Evolutionary conservation across 2,888 invertebrate genomes (phyloP).

Genomic region (Latheticus oryzae): DNA sequence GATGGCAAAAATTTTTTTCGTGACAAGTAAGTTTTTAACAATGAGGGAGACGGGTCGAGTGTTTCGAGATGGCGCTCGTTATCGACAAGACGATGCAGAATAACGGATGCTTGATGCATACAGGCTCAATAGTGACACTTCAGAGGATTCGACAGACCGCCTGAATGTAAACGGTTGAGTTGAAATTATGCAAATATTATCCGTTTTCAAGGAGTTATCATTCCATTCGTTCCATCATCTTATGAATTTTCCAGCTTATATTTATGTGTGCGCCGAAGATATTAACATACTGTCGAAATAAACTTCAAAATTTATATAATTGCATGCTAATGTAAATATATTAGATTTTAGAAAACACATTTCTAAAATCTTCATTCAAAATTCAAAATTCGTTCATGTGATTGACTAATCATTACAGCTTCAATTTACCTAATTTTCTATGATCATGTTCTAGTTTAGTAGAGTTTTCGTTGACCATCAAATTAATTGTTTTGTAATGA

Average conservation of each 20-base stretch:
- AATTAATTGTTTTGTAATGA: conserved; percentile 47
- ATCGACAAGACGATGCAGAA: conserved; percentile 26
- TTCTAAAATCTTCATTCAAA: too few species aligned
- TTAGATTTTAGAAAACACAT: too few species aligned
- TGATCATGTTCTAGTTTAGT: conserved; percentile 11
- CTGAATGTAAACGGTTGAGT: conserved; percentile 40
- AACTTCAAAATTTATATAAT: too few species aligned
- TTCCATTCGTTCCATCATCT: conserved; percentile 34
- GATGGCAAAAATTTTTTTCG: conserved; percentile 25
- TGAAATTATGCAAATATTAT: conserved; percentile 40
- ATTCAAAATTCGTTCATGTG: too few species aligned
- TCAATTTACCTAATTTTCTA: conserved; percentile 16
- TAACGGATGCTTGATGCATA: conserved; percentile 32
- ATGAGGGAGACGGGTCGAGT: conserved; percentile 24
- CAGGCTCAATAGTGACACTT: conserved; percentile 27
- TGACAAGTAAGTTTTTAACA: conserved; percentile 33
- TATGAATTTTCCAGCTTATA: too few species aligned
- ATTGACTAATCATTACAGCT: too few species aligned
- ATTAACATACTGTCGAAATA: too few species aligned
- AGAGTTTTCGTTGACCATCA: conserved; percentile 36
- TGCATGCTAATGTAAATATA: too few species aligned
- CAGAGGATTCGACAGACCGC: conserved; percentile 34
- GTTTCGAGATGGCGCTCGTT: conserved; percentile 25
- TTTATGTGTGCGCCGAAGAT: too few species aligned
- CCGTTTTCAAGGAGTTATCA: conserved; percentile 36